Percentiles rank a stretch among this genome's conserved stretches.
Conservation (phyloP, 2,888 invertebrate species). For the Cylloceria caligata region DNA sequence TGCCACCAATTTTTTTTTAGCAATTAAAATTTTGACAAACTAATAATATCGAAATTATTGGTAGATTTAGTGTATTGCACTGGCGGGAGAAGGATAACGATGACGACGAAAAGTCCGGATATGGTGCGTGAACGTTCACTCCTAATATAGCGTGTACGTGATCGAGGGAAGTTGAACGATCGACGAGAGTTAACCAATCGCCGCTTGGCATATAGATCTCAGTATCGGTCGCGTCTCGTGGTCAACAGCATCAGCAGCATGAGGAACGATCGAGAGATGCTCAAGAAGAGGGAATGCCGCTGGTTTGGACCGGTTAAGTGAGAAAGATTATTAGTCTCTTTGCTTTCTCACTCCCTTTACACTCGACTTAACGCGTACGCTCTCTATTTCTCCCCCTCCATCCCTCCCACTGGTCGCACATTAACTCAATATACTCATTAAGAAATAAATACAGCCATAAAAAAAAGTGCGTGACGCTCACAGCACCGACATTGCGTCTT, state of each 20-base stretch:
- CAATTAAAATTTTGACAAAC: no score
- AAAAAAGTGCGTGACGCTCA: no score
- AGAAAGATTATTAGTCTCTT: slow-evolving; percentile 33
- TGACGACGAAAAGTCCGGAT: slow-evolving; percentile 47
- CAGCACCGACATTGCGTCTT: no score
- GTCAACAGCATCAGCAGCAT: slow-evolving; percentile 23
- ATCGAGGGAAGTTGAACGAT: slow-evolving; percentile 55
- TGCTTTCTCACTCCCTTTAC: no score
- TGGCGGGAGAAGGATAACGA: slow-evolving; percentile 35
- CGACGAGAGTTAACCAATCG: slow-evolving; percentile 47
- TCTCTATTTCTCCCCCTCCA: not conserved
- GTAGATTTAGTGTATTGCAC: not conserved
- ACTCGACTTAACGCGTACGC: not conserved
- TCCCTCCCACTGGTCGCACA: slow-evolving; percentile 6
- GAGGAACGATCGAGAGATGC: slow-evolving; percentile 33
- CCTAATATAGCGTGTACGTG: slow-evolving; percentile 64
- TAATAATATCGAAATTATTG: slow-evolving; percentile 3
- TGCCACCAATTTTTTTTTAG: no score
- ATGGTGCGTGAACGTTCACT: slow-evolving; percentile 65
- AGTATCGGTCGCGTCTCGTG: slow-evolving; percentile 23
- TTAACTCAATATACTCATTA: slow-evolving; percentile 46
- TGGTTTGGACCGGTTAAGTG: slow-evolving; percentile 43
- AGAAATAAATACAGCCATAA: not conserved
- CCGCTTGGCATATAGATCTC: slow-evolving; percentile 1
- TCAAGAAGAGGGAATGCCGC: slow-evolving; percentile 8